Conservation (phyloP, 2,113 vertebrate species). For the Lethenteron camtschaticum region DNA sequence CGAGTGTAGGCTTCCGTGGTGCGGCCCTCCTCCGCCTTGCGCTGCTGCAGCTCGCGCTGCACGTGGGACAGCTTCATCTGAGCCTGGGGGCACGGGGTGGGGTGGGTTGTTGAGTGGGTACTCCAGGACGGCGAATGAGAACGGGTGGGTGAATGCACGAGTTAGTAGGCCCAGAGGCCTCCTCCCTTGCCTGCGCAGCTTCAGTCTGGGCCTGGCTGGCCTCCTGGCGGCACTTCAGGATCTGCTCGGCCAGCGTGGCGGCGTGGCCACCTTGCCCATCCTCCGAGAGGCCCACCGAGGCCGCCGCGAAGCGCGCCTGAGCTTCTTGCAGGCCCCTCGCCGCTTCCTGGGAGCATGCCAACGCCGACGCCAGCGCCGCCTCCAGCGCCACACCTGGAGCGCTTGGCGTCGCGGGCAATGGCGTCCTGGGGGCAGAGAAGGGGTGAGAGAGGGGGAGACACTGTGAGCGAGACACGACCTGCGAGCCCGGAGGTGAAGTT, state of each 20-base stretch:
- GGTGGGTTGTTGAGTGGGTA: background rate
- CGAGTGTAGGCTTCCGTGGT: no score
- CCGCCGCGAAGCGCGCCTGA: slow-evolving; percentile 55
- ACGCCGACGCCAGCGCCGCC: slow-evolving; percentile 11
- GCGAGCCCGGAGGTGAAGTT: no score
- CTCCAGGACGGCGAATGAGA: no score
- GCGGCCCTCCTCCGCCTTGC: slow-evolving; percentile 29
- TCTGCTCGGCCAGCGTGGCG: slow-evolving; percentile 53
- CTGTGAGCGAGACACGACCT: no score
- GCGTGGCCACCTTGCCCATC: slow-evolving; percentile 30
- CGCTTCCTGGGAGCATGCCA: slow-evolving; percentile 21
- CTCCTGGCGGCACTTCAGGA: slow-evolving; percentile 80
- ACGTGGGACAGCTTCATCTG: slow-evolving; percentile 68
- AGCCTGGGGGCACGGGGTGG: slow-evolving; percentile 23
- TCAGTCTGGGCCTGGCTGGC: slow-evolving; percentile 69
- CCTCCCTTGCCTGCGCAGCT: slow-evolving; percentile 50
- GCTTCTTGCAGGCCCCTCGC: slow-evolving; percentile 29
- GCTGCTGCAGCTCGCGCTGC: slow-evolving; percentile 56
- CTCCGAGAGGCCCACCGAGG: slow-evolving; percentile 66
- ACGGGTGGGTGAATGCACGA: no score
- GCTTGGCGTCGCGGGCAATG: no score
- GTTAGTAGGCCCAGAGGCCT: no score
- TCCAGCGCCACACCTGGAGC: no score
- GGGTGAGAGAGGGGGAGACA: no score
- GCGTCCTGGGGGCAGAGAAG: no score